A percentile compares a stretch with the other conserved stretches of the same genome.
Evolutionary conservation across 2,888 invertebrate species (phyloP).

Genomic region (Cataglyphis rosenhaueri): DNA sequence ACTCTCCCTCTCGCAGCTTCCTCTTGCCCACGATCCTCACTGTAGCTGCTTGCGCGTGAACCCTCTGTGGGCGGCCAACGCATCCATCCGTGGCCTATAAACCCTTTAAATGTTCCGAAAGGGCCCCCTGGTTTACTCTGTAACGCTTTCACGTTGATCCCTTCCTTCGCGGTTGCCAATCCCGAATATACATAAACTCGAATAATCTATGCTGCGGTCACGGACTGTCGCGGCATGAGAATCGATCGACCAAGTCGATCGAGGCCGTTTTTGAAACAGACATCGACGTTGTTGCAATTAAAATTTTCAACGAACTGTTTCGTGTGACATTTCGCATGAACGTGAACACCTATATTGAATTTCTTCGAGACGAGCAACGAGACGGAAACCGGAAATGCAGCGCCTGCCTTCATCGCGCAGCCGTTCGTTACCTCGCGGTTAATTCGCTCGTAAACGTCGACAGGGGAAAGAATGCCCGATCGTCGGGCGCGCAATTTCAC

Average conservation of each 20-base stretch:
- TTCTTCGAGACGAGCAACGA: conserved; percentile 11
- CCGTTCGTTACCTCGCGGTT: conserved; percentile 76
- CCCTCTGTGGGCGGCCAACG: conserved; percentile 58
- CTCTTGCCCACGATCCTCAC: conserved; percentile 7
- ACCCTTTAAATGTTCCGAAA: conserved; percentile 63
- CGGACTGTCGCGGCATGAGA: conserved; percentile 19
- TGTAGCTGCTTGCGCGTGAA: conserved; percentile 17
- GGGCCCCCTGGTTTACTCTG: conserved; percentile 56
- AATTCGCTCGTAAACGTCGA: conserved; percentile 73
- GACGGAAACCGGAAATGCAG: conserved; percentile 49
- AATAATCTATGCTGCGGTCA: conserved; percentile 47
- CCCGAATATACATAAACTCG: conserved; percentile 31
- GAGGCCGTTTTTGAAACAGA: background rate
- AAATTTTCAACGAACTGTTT: background rate
- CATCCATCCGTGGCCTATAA: conserved; percentile 59
- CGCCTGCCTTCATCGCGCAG: conserved; percentile 22
- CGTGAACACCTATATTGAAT: background rate
- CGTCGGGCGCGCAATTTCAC: conserved; percentile 59
- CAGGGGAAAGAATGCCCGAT: conserved; percentile 57
- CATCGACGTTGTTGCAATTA: background rate
- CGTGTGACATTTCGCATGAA: background rate
- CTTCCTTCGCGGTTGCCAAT: conserved; percentile 55
- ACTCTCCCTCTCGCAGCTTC: conserved; percentile 37
- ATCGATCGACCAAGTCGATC: conserved; percentile 30
- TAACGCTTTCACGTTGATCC: conserved; percentile 56